Evolutionary conservation across 2,797 vertebrate genomes (phyloP).

Genomic region (Platyrinchus mystaceus): DNA sequence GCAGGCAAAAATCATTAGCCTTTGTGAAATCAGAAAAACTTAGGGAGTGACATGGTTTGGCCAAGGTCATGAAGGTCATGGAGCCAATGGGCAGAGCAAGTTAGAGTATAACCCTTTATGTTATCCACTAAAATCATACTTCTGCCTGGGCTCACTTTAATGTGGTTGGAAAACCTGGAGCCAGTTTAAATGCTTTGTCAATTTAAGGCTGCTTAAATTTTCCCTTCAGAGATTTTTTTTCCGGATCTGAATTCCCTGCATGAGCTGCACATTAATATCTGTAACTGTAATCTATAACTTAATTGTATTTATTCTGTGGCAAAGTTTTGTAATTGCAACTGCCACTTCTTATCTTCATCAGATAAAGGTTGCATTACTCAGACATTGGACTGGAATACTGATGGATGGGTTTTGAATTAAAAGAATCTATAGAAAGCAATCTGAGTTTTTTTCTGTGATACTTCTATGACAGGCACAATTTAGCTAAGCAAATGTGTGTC

Average conservation of each 20-base stretch:
- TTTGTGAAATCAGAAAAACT: neutral
- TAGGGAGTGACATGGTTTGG: neutral
- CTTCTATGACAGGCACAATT: constrained; percentile 15
- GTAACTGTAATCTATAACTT: constrained; percentile 34
- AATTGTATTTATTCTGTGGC: constrained; percentile 54
- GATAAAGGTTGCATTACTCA: constrained; percentile 56
- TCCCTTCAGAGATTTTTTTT: neutral
- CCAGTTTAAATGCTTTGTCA: neutral
- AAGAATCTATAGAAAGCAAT: constrained; percentile 4
- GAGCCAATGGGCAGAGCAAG: neutral
- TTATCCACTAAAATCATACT: neutral
- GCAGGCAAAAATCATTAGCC: neutral
- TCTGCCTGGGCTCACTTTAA: neutral
- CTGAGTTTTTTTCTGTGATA: neutral
- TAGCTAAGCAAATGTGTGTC: constrained; percentile 17
- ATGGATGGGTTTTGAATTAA: constrained; percentile 8
- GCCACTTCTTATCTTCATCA: constrained; percentile 58
- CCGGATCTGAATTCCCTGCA: neutral
- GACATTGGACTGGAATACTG: constrained; percentile 43
- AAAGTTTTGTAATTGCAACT: constrained; percentile 55
- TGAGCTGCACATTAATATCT: constrained; percentile 16
- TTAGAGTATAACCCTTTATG: neutral
- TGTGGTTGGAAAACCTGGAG: neutral
- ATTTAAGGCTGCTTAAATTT: neutral
- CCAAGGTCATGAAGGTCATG: neutral